These are phyloP conservation scores for Loxodonta africana DNA, from an alignment of 2,113 vertebrate genomes.

Conservation along the genomic window DNA sequence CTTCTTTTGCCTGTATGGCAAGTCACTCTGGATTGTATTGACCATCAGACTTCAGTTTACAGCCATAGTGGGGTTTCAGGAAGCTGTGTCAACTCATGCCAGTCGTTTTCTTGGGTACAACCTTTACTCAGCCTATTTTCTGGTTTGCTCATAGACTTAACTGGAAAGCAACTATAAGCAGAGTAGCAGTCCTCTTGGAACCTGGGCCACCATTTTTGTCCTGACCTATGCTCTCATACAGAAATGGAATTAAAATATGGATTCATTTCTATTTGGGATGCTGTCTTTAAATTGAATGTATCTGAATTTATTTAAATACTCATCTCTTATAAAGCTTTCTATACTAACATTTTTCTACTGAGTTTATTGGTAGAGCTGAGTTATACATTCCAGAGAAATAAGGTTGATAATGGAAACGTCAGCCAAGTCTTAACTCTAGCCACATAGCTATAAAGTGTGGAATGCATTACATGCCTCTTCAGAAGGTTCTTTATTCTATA, in stretches of 20 bases:
- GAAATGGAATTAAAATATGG: not conserved
- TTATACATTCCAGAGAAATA: conserved; percentile 10
- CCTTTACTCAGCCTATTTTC: not conserved
- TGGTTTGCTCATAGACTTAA: not conserved
- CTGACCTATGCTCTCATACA: not conserved
- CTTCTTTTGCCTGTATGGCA: not conserved
- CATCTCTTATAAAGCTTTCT: not conserved
- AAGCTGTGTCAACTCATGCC: not conserved
- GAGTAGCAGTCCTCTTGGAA: not conserved
- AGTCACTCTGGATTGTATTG: accelerated
- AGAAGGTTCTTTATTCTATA: conserved; percentile 72
- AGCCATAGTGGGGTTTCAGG: not conserved
- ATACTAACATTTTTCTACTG: not conserved
- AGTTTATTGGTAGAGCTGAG: not conserved
- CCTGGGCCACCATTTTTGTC: not conserved
- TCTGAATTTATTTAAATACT: conserved; percentile 24
- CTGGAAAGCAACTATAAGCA: not conserved
- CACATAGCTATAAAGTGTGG: conserved; percentile 72
- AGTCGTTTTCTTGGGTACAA: not conserved
- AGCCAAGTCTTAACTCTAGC: conserved; percentile 71
- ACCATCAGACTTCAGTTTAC: accelerated
- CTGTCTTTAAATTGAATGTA: not conserved
- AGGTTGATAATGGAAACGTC: conserved; percentile 81
- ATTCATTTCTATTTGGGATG: not conserved
- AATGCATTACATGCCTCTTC: conserved; percentile 66